These are phyloP conservation scores for Actenoides hombroni DNA, from an alignment of 2,113 vertebrate genomes.

Conservation along the genomic window DNA sequence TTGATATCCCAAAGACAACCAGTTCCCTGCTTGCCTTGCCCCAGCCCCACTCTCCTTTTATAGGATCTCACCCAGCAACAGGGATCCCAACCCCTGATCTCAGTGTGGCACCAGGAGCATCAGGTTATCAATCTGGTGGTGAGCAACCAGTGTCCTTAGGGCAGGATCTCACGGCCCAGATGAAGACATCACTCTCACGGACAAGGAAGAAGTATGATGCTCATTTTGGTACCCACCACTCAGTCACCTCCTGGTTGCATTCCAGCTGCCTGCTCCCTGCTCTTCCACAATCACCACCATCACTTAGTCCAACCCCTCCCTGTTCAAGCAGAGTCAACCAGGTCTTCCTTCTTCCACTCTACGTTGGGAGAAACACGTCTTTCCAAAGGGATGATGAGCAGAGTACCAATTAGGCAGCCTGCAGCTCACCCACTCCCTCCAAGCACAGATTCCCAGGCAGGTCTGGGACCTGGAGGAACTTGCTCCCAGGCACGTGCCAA, in stretches of 20 bases:
- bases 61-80: not conserved
- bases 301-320: not conserved
- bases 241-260: not conserved
- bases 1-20: not conserved
- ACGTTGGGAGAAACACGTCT: not conserved
- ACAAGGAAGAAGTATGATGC: not conserved
- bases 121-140: not conserved
- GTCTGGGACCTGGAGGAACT: not conserved
- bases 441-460: not conserved
- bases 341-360: not conserved
- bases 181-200: not conserved
- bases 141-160: not conserved
- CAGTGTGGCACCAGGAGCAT: rapidly evolving
- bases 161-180: not conserved
- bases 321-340: not conserved
- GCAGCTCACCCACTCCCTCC: not conserved
- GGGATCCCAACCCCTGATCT: not conserved
- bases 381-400: not conserved
- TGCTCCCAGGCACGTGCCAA: not conserved
- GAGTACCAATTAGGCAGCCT: not conserved
- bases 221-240: not conserved
- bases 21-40: not conserved
- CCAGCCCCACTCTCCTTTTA: not conserved
- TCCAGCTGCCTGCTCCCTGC: not conserved
- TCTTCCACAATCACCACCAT: not conserved